phyloP scores from a whole-genome alignment of 2,113 vertebrate species.

The Elephantulus edwardii region DNA sequence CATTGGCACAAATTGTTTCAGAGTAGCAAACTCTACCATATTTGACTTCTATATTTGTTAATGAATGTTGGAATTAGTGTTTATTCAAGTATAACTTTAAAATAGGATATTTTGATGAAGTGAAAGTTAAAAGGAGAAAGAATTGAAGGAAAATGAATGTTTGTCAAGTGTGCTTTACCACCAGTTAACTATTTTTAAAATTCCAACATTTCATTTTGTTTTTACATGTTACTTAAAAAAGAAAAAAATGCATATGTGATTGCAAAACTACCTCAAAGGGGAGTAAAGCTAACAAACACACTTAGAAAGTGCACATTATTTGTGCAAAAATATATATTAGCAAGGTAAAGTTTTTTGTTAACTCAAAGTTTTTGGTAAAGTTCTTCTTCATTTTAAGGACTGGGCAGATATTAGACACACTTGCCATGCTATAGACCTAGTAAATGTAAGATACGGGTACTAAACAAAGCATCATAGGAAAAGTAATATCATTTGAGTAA shows the following conservation, averaged over 20 bases:
- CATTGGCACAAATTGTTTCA: not conserved
- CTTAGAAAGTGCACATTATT: not conserved
- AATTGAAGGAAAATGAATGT: too few relatives aligned
- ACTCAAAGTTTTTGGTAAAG: not conserved
- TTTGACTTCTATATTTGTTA: too few relatives aligned
- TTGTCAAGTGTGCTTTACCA: too few relatives aligned
- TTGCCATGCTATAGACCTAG: too few relatives aligned
- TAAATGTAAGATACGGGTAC: not conserved
- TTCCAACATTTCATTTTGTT: too few relatives aligned
- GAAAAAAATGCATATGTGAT: too few relatives aligned
- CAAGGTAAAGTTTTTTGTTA: not conserved
- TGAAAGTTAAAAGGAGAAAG: too few relatives aligned
- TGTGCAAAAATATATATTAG: not conserved
- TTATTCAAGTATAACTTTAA: too few relatives aligned
- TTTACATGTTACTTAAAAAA: too few relatives aligned
- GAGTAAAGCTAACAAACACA: not conserved
- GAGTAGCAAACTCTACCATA: not conserved
- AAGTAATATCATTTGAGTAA: not conserved
- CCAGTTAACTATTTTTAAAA: too few relatives aligned
- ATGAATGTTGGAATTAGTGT: too few relatives aligned
- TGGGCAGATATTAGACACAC: not conserved
- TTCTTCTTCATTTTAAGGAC: not conserved
- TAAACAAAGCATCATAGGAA: not conserved
- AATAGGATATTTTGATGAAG: too few relatives aligned
- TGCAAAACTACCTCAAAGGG: not conserved